Percentiles rank a stretch among this genome's conserved stretches.
Conservation (phyloP, 2,888 invertebrate species). For the Blera fallax region DNA sequence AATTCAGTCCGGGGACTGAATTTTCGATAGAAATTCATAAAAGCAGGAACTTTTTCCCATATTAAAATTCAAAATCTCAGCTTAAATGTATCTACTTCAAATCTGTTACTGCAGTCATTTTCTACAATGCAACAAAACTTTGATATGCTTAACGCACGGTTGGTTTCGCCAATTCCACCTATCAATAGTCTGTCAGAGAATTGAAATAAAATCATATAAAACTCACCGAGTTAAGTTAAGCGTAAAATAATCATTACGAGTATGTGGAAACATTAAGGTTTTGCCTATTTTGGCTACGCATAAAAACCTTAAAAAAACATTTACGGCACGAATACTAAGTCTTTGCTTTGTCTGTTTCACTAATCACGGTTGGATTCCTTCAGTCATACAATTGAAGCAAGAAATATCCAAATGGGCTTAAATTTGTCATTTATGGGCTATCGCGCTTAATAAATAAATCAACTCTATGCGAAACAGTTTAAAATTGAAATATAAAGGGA, state of each 20-base stretch:
- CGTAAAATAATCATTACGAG: conserved; percentile 20
- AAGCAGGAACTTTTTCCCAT: too few species aligned
- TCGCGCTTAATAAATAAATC: not conserved
- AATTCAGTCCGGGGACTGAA: too few species aligned
- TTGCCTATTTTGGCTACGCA: not conserved
- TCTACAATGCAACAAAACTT: not conserved
- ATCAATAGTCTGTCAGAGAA: not conserved
- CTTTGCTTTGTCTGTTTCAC: not conserved
- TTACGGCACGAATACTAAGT: not conserved
- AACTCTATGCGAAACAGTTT: not conserved
- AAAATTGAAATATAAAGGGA: not conserved
- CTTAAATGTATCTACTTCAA: not conserved
- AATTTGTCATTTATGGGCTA: not conserved
- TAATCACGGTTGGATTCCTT: not conserved
- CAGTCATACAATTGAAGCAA: not conserved
- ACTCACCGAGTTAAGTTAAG: conserved; percentile 21
- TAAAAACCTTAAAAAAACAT: not conserved
- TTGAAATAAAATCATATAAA: not conserved
- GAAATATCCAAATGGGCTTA: not conserved
- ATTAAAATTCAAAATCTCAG: not conserved
- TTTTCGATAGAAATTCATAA: too few species aligned
- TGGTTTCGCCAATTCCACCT: not conserved
- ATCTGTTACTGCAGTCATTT: not conserved
- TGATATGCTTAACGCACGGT: not conserved
- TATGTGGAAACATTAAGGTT: not conserved